A percentile compares a stretch with the other conserved stretches of the same genome.
Conservation (phyloP, 2,888 invertebrate species). For the Microctonus brassicae region DNA sequence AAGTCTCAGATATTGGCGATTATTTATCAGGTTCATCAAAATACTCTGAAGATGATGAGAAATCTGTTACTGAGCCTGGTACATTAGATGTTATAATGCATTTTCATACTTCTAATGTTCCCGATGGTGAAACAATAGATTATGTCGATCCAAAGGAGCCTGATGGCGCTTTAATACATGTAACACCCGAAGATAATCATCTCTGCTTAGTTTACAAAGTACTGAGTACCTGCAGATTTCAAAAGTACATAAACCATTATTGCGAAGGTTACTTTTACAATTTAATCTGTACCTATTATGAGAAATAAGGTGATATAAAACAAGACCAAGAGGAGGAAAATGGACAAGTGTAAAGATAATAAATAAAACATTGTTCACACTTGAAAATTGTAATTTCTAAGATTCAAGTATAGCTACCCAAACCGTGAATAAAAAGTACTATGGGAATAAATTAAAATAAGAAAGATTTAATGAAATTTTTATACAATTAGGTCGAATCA, state of each 20-base stretch:
- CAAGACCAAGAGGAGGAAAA: too few relatives aligned
- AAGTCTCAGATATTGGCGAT: conserved; percentile 59
- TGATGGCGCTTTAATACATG: conserved; percentile 73
- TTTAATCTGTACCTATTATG: conserved; percentile 63
- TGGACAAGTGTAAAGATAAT: background rate
- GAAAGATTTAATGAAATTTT: conserved; percentile 12
- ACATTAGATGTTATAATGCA: conserved; percentile 64
- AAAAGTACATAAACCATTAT: conserved; percentile 64
- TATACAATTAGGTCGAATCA: conserved; percentile 8
- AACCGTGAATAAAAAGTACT: background rate
- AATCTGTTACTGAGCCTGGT: conserved; percentile 41
- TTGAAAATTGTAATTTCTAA: conserved; percentile 5
- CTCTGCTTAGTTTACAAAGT: conserved; percentile 77
- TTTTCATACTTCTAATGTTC: conserved; percentile 55
- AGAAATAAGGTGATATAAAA: conserved; percentile 30
- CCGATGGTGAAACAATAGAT: conserved; percentile 56
- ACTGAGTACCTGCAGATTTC: conserved; percentile 67
- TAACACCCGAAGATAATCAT: conserved; percentile 78
- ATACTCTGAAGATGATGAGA: conserved; percentile 48
- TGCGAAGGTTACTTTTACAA: conserved; percentile 64
- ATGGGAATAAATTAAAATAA: background rate
- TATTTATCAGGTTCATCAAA: conserved; percentile 56
- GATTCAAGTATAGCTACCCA: background rate
- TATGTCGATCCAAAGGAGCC: conserved; percentile 59
- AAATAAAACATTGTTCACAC: background rate